Base-by-base conservation (phyloP, 2,113 vertebrate genomes). In the Melierax canorus region DNA sequence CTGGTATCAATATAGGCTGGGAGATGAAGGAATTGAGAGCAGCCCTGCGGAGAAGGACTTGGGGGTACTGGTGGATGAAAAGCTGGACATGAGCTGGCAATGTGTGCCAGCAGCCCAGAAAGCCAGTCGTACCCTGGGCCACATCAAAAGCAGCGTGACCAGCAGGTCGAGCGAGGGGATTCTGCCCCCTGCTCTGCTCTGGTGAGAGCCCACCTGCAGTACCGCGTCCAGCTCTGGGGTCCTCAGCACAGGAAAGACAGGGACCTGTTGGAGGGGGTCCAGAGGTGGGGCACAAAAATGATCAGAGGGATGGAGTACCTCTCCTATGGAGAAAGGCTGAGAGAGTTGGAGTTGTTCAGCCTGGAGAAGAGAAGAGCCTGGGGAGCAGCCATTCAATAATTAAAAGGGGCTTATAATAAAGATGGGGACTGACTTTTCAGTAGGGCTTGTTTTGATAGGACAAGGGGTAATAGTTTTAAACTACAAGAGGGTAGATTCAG, bases 241-340 rank as follows among this genome's bases (percentile, higher is more conserved):
- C 23, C 50, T 22, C 41, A 62, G 21, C 1, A 48, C 0, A 2
- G 2, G 20, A 87, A 67, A 39, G 45, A 48, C 45, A 24, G 15
- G 7, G 32, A 41, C 4, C 9, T 78, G 2, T 34, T n/a, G 20
- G 18, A 79, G 9, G 0, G 0, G 5, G 21, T 60, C 20, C 30
- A 81, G 36, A 66, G 39, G 26, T 80, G 5, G 7, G 17, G 4
- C 26, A 48, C 4, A 24, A 20, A 72, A 20, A 45, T 41, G 1
- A 24, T 41, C 0, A 1, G 26, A 43, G 23, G 4, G 11, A 0
- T 67, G 30, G 22, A 91, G 1, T 9, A 45, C 24, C 2, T 43
- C 15, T 64, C 8, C 55, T 51, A 0, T 39, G 15, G 66, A 4
- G 39, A 76, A 34, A 60, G 45, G 8, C 29, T 80, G n/a, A 73